Percentiles rank a stretch among this genome's conserved stretches.
Evolutionary conservation across 1,140 invertebrate genomes (phyloP).

Genomic region (Neuroterus valhalla): DNA sequence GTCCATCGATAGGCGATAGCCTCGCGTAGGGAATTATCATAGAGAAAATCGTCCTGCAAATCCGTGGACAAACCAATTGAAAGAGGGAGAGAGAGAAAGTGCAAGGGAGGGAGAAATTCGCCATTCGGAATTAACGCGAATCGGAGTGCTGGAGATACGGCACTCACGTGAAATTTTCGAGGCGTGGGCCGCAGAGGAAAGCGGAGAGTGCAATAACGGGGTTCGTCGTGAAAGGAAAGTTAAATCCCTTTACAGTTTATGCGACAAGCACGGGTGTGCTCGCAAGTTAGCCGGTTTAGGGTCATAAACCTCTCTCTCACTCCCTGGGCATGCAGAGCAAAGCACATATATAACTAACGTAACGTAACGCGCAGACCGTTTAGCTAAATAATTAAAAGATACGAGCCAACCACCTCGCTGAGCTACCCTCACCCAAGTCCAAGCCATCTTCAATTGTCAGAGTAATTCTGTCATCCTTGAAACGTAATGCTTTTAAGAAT

Average conservation of each 20-base stretch:
- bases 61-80: slow-evolving; percentile 27
- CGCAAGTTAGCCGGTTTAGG: slow-evolving; percentile 68
- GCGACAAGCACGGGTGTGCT: slow-evolving; percentile 67
- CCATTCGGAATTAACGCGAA: slow-evolving; percentile 50
- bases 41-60: slow-evolving; percentile 23
- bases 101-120: slow-evolving; percentile 26
- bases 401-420: slow-evolving; percentile 58
- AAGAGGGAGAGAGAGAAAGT: slow-evolving; percentile 40
- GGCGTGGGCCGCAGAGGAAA: slow-evolving; percentile 55
- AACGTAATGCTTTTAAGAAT: slow-evolving; percentile 45
- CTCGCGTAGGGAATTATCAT: not conserved
- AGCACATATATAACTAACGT: slow-evolving; percentile 70
- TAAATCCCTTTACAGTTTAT: slow-evolving; percentile 74
- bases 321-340: slow-evolving; percentile 61
- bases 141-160: slow-evolving; percentile 41
- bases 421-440: slow-evolving; percentile 43
- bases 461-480: slow-evolving; percentile 46
- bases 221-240: slow-evolving; percentile 70
- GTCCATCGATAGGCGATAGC: not conserved
- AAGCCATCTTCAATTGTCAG: slow-evolving; percentile 45
- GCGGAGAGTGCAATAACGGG: slow-evolving; percentile 63
- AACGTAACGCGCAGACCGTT: slow-evolving; percentile 65
- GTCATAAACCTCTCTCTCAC: slow-evolving; percentile 65
- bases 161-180: slow-evolving; percentile 57
- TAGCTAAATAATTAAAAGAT: slow-evolving; percentile 75